phyloP scores from a whole-genome alignment of 2,888 invertebrate genomes.

The Epinotia nisella region DNA sequence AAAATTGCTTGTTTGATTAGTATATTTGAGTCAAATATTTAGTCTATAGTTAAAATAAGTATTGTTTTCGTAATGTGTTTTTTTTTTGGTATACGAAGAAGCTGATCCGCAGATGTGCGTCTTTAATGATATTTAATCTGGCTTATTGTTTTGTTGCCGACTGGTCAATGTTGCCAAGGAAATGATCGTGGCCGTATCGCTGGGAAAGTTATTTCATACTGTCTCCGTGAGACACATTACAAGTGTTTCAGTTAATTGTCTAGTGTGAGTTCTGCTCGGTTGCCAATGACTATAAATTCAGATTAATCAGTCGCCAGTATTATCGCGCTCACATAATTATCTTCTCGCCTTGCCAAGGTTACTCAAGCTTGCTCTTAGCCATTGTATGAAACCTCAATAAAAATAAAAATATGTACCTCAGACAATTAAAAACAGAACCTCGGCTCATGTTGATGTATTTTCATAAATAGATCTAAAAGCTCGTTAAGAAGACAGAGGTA shows the following conservation, averaged over 20 bases:
- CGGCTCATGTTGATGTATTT: no score
- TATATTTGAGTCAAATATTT: slow-evolving; percentile 34
- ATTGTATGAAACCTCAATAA: slow-evolving; percentile 31
- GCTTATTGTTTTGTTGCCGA: slow-evolving; percentile 61
- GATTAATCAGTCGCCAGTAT: slow-evolving; percentile 67
- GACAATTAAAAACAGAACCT: slow-evolving; percentile 45
- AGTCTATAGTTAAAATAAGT: slow-evolving; percentile 13
- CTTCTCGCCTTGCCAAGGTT: slow-evolving; percentile 60
- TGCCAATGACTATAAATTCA: slow-evolving; percentile 76
- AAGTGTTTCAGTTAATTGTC: slow-evolving; percentile 72
- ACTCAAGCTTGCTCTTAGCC: slow-evolving; percentile 39
- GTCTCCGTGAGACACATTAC: slow-evolving; percentile 71
- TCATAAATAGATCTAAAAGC: slow-evolving; percentile 22
- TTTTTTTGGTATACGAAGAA: background rate
- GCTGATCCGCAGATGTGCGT: background rate
- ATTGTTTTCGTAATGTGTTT: slow-evolving; percentile 5
- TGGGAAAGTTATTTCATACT: slow-evolving; percentile 68
- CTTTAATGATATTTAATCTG: slow-evolving; percentile 62
- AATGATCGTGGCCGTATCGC: slow-evolving; percentile 46
- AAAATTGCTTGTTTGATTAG: slow-evolving; percentile 29
- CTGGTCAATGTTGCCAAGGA: slow-evolving; percentile 65
- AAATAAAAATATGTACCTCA: no score
- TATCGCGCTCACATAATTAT: slow-evolving; percentile 55
- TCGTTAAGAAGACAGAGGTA: background rate
- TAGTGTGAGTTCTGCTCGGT: slow-evolving; percentile 60